Evolutionary conservation across 1,140 invertebrate genomes (phyloP).

Genomic region (Pogonognathellus flavescens): DNA sequence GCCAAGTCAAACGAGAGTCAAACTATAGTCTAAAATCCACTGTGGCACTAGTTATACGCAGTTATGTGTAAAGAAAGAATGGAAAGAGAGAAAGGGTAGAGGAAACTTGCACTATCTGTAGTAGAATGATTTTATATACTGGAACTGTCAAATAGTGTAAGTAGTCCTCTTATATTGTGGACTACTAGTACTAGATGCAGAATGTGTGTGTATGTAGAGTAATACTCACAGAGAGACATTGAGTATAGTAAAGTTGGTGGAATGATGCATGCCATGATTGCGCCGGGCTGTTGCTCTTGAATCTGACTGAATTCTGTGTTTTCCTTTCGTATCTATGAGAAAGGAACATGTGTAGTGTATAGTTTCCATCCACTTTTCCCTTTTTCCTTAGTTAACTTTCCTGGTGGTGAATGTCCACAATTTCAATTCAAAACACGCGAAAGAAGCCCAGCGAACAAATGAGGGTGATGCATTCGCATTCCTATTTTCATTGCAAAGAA

Average conservation of each 20-base stretch:
- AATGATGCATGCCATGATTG: slow-evolving; percentile 35
- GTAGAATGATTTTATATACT: too few species aligned
- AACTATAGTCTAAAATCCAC: neutral
- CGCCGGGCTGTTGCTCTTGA: slow-evolving; percentile 52
- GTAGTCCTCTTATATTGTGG: neutral
- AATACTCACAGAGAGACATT: too few species aligned
- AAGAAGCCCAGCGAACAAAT: slow-evolving; percentile 51
- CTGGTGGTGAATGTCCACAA: slow-evolving; percentile 19
- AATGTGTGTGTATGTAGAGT: neutral
- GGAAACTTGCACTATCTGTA: neutral
- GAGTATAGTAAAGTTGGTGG: neutral
- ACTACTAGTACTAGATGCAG: too few species aligned
- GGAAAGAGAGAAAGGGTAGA: neutral
- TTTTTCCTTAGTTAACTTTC: slow-evolving; percentile 1
- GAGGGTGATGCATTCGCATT: slow-evolving; percentile 43
- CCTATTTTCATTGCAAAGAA: neutral
- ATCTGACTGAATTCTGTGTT: slow-evolving; percentile 7
- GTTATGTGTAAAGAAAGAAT: neutral
- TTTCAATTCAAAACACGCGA: slow-evolving; percentile 52
- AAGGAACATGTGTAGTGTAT: too few species aligned
- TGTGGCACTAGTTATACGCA: neutral
- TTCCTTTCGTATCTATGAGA: neutral
- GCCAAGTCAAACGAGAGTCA: neutral
- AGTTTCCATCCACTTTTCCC: too few species aligned
- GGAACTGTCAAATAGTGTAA: neutral